Percentiles rank a stretch among this genome's conserved stretches.
phyloP scores from a whole-genome alignment of 2,888 invertebrate species.

The Agonopterix alstromeriana region DNA sequence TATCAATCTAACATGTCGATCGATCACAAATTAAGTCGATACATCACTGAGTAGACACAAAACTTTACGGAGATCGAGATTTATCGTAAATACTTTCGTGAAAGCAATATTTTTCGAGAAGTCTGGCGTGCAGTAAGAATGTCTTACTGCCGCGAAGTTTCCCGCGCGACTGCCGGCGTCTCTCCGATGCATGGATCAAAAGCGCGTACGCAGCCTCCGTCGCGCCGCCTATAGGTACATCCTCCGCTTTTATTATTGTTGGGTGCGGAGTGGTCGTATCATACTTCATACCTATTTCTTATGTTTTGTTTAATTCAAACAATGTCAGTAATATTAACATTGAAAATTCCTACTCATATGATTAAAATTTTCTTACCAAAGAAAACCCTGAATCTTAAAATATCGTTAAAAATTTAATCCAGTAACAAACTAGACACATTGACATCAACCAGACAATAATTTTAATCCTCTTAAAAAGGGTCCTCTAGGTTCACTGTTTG shows the following conservation, averaged over 20 bases:
- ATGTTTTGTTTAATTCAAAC: no score
- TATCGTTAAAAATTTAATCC: no score
- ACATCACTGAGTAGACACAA: slow-evolving; percentile 42
- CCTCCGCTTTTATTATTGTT: slow-evolving; percentile 33
- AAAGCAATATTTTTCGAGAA: slow-evolving; percentile 19
- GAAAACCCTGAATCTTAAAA: no score
- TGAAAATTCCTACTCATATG: no score
- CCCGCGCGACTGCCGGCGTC: slow-evolving; percentile 60
- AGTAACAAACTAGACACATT: no score
- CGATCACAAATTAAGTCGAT: slow-evolving; percentile 33
- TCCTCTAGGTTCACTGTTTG: no score
- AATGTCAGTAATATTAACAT: no score
- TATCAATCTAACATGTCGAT: slow-evolving; percentile 42
- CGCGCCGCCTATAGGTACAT: slow-evolving; percentile 32
- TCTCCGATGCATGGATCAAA: slow-evolving; percentile 37
- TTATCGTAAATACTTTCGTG: slow-evolving; percentile 69
- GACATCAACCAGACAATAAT: no score
- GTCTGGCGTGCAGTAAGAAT: slow-evolving; percentile 27
- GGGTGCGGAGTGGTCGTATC: slow-evolving; percentile 3
- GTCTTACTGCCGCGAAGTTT: slow-evolving; percentile 54
- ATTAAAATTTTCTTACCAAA: no score
- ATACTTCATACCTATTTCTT: no score
- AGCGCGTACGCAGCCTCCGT: slow-evolving; percentile 34
- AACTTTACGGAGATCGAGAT: slow-evolving; percentile 21
- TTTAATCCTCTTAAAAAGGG: no score